Evolutionary conservation across 2,888 invertebrate genomes (phyloP), one percentile per base, ranked within the genome.

Genomic region (Limenitis camilla): DNA sequence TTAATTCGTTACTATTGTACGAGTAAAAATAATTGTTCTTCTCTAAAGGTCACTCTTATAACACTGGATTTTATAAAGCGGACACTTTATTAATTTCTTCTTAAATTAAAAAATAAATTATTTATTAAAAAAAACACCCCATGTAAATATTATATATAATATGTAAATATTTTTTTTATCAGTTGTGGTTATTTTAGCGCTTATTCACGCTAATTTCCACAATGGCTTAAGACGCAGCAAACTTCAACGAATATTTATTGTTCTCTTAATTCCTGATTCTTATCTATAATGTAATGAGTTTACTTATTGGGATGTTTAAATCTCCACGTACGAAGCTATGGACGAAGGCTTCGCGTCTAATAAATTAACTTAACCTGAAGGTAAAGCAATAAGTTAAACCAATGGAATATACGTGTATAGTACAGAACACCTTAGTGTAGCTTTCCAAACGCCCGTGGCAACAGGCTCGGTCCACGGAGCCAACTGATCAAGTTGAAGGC

Each of bases 401-500:
- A 10, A 43, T 10, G n/a, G 19, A 39, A 47, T 19, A 31, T 39
- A 10, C 31, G 39, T 39, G 27, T 19, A 7, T 47, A 6, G n/a
- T n/a, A 29, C 11, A 27, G 9, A 29, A 39, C 38, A 38, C 29
- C 29, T 40, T 40, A 9, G 35, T 41, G 49, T 42, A 49, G 52
- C 56, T 53, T 57, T 57, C 57, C 50, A 56, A 51, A 44, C 45
- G 59, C 53, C 47, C 30, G 29, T 46, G 45, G 44, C 47, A 33
- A 49, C 33, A 52, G 58, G 52, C 61, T 55, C 60, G 58, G 19
- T 19, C 19, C 19, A 19, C 19, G 19, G 49, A 61, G 60, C 55
- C 47, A 29, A 33, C 69, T 66, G 69, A 73, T 72, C 72, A 71
- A 71, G 72, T 74, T 69, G 69, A 71, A 72, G 70, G 67, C 63